Percentiles rank a stretch among this genome's conserved stretches.
Evolutionary conservation across 2,888 invertebrate genomes (phyloP).

Genomic region (Xestia sexstrigata): DNA sequence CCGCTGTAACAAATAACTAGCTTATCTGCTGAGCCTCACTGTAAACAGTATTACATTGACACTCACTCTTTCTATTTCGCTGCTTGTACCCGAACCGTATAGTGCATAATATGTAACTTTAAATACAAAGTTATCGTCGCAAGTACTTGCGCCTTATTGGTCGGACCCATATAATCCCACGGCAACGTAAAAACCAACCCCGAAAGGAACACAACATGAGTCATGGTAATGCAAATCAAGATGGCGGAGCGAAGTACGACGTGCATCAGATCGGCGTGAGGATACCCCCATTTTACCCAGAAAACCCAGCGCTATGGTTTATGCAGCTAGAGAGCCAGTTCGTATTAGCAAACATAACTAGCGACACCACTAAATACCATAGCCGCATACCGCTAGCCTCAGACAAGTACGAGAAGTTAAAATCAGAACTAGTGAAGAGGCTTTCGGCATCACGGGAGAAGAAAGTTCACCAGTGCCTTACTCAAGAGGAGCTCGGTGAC

Average conservation of each 20-base stretch:
- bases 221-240: neutral
- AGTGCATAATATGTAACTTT: no score
- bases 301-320: slow-evolving; percentile 10
- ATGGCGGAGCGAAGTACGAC: neutral
- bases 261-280: neutral
- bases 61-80: neutral
- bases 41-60: neutral
- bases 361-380: neutral
- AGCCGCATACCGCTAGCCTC: no score
- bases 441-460: neutral
- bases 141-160: no score
- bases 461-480: neutral
- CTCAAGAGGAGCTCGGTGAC: neutral
- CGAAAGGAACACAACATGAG: neutral
- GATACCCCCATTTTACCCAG: neutral
- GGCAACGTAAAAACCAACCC: neutral
- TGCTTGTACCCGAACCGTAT: no score
- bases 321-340: neutral
- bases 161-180: neutral
- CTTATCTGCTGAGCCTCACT: neutral
- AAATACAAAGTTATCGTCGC: no score
- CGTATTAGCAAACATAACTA: neutral
- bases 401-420: neutral
- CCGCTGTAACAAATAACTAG: neutral
- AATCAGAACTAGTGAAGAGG: neutral